Conservation (phyloP, 2,888 invertebrate genomes). For the Allolobophora icterica region DNA sequence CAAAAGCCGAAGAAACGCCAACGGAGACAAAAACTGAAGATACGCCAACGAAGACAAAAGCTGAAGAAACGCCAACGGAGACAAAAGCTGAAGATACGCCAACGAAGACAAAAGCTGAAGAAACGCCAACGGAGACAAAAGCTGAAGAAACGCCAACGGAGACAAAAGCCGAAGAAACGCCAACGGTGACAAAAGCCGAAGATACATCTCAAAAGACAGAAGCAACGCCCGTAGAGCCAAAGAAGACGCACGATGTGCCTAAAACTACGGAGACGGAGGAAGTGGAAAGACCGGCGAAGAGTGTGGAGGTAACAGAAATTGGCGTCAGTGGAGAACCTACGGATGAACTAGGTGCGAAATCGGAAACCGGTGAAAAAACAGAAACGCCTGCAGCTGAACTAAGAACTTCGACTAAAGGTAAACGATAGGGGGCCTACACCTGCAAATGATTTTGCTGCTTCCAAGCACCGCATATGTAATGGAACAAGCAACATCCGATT, state of each 20-base stretch:
- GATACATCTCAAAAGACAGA: background rate
- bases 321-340: background rate
- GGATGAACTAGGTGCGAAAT: too few species aligned
- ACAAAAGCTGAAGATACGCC: too few species aligned
- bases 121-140: too few species aligned
- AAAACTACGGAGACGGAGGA: background rate
- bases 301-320: background rate
- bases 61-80: too few species aligned
- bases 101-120: too few species aligned
- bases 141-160: background rate
- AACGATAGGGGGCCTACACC: too few species aligned
- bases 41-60: too few species aligned
- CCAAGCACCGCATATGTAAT: background rate
- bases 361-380: background rate
- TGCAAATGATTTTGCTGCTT: background rate
- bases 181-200: background rate
- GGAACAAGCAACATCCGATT: too few species aligned
- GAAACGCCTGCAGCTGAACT: background rate
- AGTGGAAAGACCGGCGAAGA: background rate
- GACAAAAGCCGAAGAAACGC: background rate
- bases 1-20: too few species aligned
- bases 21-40: too few species aligned
- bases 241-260: background rate
- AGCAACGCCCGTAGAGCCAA: background rate
- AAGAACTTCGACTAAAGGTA: background rate